These are phyloP conservation scores for Manis javanica DNA, from an alignment of 2,797 vertebrate species.

Conservation along the genomic window DNA sequence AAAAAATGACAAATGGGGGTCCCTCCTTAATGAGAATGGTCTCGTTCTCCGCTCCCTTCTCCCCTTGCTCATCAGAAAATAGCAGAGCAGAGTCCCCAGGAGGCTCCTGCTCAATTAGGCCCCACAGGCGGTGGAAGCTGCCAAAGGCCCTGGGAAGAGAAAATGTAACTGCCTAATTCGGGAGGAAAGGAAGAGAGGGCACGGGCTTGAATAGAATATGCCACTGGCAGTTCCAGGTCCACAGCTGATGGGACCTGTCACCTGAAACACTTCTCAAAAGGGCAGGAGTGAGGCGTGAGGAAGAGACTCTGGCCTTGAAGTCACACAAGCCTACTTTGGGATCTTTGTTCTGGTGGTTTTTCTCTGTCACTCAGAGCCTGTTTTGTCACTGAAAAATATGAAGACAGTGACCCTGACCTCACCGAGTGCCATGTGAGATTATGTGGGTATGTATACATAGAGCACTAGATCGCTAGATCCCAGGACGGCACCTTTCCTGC, in stretches of 20 bases:
- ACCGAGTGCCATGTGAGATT: neutral
- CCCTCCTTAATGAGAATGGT: conserved; percentile 53
- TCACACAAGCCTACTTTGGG: neutral
- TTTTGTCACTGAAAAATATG: neutral
- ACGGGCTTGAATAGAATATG: conserved; percentile 47
- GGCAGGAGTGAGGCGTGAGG: neutral
- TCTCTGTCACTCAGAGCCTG: neutral
- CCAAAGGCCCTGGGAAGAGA: conserved; percentile 57
- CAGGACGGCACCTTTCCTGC: neutral
- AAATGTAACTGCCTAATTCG: conserved; percentile 71
- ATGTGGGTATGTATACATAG: neutral
- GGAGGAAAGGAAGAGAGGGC: conserved; percentile 43
- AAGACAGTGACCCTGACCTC: neutral
- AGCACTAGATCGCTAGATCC: too few relatives aligned
- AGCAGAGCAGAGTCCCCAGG: conserved; percentile 26
- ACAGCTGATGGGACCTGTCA: neutral
- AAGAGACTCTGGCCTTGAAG: neutral
- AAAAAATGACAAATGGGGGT: conserved; percentile 42
- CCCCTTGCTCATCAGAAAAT: conserved; percentile 76
- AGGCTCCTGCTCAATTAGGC: conserved; percentile 75
- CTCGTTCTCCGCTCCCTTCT: conserved; percentile 13
- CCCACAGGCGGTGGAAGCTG: conserved; percentile 62
- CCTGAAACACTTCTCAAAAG: neutral
- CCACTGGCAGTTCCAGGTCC: neutral
- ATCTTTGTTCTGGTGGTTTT: neutral